Evolutionary conservation across 2,113 vertebrate genomes (phyloP).

Genomic region (Pedetes capensis): DNA sequence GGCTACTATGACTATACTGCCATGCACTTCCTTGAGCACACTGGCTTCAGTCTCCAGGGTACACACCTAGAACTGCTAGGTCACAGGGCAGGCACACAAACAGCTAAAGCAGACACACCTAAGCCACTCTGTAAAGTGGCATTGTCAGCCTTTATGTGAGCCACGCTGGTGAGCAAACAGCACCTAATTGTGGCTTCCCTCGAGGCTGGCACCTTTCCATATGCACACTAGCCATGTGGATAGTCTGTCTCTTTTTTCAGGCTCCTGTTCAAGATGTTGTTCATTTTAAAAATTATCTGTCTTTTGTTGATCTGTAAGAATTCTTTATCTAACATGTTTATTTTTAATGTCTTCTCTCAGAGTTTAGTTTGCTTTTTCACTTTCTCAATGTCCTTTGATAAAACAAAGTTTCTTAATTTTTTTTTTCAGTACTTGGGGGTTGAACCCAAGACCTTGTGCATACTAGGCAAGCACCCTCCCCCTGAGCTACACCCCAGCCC

Average conservation of each 20-base stretch:
- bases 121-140: background rate
- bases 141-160: background rate
- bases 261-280: background rate
- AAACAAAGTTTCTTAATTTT: no score
- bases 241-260: background rate
- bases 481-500: no score
- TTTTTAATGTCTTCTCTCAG: background rate
- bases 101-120: no score
- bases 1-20: background rate
- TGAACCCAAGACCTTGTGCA: no score
- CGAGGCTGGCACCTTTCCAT: background rate
- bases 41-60: no score
- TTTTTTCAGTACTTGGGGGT: no score
- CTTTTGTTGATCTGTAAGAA: background rate
- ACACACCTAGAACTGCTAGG: background rate
- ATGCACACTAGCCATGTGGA: background rate
- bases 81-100: rapidly evolving
- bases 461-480: no score
- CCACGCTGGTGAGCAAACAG: background rate
- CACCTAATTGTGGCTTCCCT: background rate
- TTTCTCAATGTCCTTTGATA: background rate
- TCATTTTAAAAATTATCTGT: background rate
- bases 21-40: background rate
- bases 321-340: background rate
- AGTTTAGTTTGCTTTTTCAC: background rate